phyloP scores from a whole-genome alignment of 2,888 invertebrate species.

The Amphimallon solstitiale region DNA sequence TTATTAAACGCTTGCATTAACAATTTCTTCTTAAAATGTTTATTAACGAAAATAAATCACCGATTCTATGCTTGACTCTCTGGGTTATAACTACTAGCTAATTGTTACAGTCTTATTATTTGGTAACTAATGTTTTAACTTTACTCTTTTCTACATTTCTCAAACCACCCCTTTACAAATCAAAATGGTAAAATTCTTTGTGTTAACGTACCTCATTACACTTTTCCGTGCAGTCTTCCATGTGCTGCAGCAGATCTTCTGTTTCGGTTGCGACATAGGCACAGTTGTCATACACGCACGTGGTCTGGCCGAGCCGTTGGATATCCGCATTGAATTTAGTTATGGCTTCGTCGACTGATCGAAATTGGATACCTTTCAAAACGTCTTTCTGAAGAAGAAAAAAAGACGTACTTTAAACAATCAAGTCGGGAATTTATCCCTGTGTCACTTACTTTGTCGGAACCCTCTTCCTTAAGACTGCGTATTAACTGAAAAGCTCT shows the following conservation, averaged over 20 bases:
- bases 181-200: too few relatives aligned
- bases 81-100: too few relatives aligned
- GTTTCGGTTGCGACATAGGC: slow-evolving; percentile 51
- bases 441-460: slow-evolving; percentile 15
- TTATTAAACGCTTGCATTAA: too few relatives aligned
- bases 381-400: slow-evolving; percentile 23
- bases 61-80: too few relatives aligned
- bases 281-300: slow-evolving; percentile 58
- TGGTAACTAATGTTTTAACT: too few relatives aligned
- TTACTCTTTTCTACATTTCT: too few relatives aligned
- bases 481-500: slow-evolving; percentile 33
- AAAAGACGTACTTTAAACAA: too few relatives aligned
- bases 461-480: too few relatives aligned
- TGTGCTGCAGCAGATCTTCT: slow-evolving; percentile 53
- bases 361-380: slow-evolving; percentile 29
- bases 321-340: slow-evolving; percentile 33
- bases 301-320: slow-evolving; percentile 37
- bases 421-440: not conserved
- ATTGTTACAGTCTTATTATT: too few relatives aligned
- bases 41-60: too few relatives aligned
- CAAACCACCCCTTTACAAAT: too few relatives aligned
- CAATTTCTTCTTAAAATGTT: too few relatives aligned
- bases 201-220: slow-evolving; percentile 48
- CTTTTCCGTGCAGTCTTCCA: slow-evolving; percentile 53
- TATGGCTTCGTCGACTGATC: slow-evolving; percentile 27